Base-by-base conservation (phyloP, 1,140 invertebrate species). In the Hyphantria cunea region DNA sequence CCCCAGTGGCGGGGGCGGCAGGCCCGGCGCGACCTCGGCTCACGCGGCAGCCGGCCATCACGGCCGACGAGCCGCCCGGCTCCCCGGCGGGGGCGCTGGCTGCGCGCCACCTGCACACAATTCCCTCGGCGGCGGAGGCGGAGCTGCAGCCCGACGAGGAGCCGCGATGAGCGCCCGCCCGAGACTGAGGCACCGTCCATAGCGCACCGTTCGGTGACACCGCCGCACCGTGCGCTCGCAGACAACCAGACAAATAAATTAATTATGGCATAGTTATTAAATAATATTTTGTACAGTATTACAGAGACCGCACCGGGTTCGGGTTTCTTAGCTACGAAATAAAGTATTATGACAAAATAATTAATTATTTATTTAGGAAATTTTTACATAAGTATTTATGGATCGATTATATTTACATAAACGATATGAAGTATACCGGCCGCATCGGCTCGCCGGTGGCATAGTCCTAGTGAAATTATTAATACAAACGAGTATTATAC, bases 41-140 rank as follows among this genome's bases (percentile, higher is more conserved):
- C 9, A 95, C 95, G 0, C 92, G 96, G 6, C 96, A 96, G 81
- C 93, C 94, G 58, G 96, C 96, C 0, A 92, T 96, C 42, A 93
- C 93, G 63, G 94, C 95, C 60, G 94, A 93, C 66, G 95, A 95
- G 76, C 93, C 94, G 0, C 94, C 94, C 3, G 90, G 86, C 14
- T 94, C 94, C 12, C 94, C 81, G 47, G 58, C 64, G 34, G 66
- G 93, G 13, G 55, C 55, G 45, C 95, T 94, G n/a, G 93, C 95
- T 77, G 93, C 39, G 86, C 92, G 89, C 82, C 93, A 53, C 92
- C 93, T 64, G 94, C 96, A 55, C 48, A 96, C 96, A 7, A 96
- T 96, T 82, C 95, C 96, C 4, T 96, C 96, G 2, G 95, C 95
- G 0, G 94, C 95, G 5, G 96, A 96, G 86, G 95, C 94, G 48